Base-by-base conservation (phyloP, 53 echinoderm and acorn worm genomes). In the Antedon mediterranea region DNA sequence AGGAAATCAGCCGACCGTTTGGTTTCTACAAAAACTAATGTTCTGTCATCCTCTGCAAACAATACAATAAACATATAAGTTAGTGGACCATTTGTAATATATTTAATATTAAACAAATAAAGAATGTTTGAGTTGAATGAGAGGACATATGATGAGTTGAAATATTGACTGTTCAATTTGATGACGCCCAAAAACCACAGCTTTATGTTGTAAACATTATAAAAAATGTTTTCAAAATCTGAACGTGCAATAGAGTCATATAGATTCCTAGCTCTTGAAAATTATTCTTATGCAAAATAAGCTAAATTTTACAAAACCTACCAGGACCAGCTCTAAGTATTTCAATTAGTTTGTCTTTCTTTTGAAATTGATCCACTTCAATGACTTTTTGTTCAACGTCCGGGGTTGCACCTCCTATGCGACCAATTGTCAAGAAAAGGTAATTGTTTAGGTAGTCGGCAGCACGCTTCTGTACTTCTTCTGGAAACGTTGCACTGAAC, bases 401-500 rank as follows among this genome's bases (percentile, higher is more conserved):
- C 13, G 90, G 85, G 33, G 86, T 90, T 11, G 98, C 93, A 0
- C 98, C 98, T 26, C 98, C 98, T 0, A 98, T 88, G 31, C 93
- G 83, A 0, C 98, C 98, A 30, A 98, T 90, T 6, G 98, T 98
- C 74, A 98, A 81, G 83, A 93, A 98, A 30, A 98, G 78, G 77
- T 98, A 98, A 78, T 98, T 90, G 28, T 98, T 73, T 20, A 98
- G 88, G 74, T 92, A 98, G 31, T 86, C 81, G 0, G 88, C 86
- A 4, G 98, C 98, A 34, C 82, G 90, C 80, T 90, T 85, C 85
- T 98, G 98, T 0, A 98, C 90, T 32, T 98, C 98, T 11, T 74
- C 75, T 29, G 93, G 98, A 83, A 98, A 98, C 13, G 98, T 98
- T 29, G 98, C 98, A 30, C 93, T 93, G 85, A 98, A 98, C 98